A percentile compares a stretch with the other conserved stretches of the same genome.
Conservation (phyloP, 2,888 invertebrate genomes). For the Rhingia campestris region DNA sequence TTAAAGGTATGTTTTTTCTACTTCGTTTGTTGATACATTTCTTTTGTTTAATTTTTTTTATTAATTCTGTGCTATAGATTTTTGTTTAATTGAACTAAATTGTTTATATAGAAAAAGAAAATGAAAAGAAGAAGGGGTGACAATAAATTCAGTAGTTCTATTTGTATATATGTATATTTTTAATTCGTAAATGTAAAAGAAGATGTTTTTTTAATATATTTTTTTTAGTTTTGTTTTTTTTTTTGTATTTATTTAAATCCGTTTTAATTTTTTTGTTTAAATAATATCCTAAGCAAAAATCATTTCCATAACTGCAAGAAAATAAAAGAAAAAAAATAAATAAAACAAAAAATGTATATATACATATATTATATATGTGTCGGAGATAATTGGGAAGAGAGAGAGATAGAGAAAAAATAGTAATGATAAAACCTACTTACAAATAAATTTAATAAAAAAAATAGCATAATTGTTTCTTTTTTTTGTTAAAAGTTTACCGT, state of each 20-base stretch:
- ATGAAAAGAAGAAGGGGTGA: conserved; percentile 56
- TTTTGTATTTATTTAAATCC: conserved; percentile 60
- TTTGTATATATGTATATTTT: conserved; percentile 38
- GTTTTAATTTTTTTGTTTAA: conserved; percentile 53
- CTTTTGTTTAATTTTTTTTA: conserved; percentile 9
- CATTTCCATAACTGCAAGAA: conserved; percentile 73
- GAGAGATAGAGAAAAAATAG: conserved; percentile 9
- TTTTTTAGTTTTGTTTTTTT: conserved; percentile 22
- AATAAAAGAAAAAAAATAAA: conserved; percentile 67
- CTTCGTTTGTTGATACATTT: conserved; percentile 17
- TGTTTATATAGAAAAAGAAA: conserved; percentile 52
- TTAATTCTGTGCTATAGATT: conserved; percentile 50
- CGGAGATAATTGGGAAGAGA: conserved; percentile 1
- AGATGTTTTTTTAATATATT: conserved; percentile 32
- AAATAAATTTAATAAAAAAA: conserved; percentile 20
- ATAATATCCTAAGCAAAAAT: conserved; percentile 73
- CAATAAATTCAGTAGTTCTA: conserved; percentile 58
- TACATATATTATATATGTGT: conserved; percentile 1
- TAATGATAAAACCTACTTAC: conserved; percentile 5
- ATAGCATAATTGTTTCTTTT: conserved; percentile 3
- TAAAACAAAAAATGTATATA: conserved; percentile 57
- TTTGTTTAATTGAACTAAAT: conserved; percentile 62
- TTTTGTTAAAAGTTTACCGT: conserved; percentile 1
- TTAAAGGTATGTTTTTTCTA: conserved; percentile 40
- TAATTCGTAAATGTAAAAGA: conserved; percentile 32